Evolutionary conservation across 1,140 invertebrate species (phyloP).

Genomic region (Leguminivora glycinivorella): DNA sequence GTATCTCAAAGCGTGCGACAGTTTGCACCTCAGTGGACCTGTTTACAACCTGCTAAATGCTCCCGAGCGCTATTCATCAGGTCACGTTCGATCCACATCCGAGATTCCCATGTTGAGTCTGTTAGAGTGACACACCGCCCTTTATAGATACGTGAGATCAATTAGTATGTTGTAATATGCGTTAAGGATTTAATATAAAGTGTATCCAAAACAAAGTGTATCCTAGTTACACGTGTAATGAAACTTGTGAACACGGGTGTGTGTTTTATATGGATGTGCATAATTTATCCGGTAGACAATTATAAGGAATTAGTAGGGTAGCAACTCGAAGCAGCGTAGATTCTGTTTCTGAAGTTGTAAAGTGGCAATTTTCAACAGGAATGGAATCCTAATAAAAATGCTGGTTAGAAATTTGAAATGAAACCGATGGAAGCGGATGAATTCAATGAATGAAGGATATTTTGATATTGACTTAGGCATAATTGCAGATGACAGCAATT

Average conservation of each 20-base stretch:
- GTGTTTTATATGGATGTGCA: too few relatives aligned
- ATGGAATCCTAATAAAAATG: too few relatives aligned
- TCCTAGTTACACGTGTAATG: too few relatives aligned
- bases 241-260: too few relatives aligned
- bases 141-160: not conserved
- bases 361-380: too few relatives aligned
- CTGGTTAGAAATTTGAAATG: too few relatives aligned
- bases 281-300: too few relatives aligned
- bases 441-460: not conserved
- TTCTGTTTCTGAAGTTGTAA: too few relatives aligned
- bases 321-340: not conserved
- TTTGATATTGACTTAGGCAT: not conserved
- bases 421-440: too few relatives aligned
- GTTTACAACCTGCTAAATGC: constrained; percentile 73
- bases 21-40: constrained; percentile 49
- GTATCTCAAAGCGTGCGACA: constrained; percentile 45
- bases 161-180: not conserved
- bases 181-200: not conserved
- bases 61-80: constrained; percentile 52
- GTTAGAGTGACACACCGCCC: not conserved
- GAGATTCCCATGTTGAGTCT: not conserved
- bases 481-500: not conserved
- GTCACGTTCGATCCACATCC: constrained; percentile 60
- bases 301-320: too few relatives aligned
- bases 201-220: not conserved